Conservation (phyloP, 2,888 invertebrate genomes). For the Podotricha telesiphe region DNA sequence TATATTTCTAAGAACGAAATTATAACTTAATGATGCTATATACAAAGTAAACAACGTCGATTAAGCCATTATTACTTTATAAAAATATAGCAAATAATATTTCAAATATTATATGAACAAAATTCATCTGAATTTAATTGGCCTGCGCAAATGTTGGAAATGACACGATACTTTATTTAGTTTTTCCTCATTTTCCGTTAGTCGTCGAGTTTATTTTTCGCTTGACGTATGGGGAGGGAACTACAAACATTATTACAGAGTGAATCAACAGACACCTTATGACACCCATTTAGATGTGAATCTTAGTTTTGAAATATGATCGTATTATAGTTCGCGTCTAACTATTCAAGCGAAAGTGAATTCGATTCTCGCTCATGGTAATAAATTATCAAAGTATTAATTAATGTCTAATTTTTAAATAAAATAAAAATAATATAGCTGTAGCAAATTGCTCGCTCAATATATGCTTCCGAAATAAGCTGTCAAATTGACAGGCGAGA, state of each 20-base stretch:
- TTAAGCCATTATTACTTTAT: not conserved
- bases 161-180: constrained; percentile 23
- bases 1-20: too few species aligned
- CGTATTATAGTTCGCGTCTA: not conserved
- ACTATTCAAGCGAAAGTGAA: too few species aligned
- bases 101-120: constrained; percentile 5
- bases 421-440: too few species aligned
- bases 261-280: constrained; percentile 29
- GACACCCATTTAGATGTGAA: not conserved
- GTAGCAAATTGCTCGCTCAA: too few species aligned
- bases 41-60: not conserved
- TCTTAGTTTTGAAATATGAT: constrained; percentile 1
- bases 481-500: too few species aligned
- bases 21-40: too few species aligned
- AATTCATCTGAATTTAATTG: constrained; percentile 17
- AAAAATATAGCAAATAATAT: not conserved
- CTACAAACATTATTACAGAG: constrained; percentile 37
- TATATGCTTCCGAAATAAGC: too few species aligned
- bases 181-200: constrained; percentile 28
- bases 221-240: constrained; percentile 35
- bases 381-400: too few species aligned
- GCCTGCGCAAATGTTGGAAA: constrained; percentile 15
- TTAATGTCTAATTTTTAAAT: too few species aligned
- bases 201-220: constrained; percentile 27
- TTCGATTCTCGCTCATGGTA: too few species aligned